Evolutionary conservation across 1,140 invertebrate genomes (phyloP).

Genomic region (Hylyphantes graminicola): DNA sequence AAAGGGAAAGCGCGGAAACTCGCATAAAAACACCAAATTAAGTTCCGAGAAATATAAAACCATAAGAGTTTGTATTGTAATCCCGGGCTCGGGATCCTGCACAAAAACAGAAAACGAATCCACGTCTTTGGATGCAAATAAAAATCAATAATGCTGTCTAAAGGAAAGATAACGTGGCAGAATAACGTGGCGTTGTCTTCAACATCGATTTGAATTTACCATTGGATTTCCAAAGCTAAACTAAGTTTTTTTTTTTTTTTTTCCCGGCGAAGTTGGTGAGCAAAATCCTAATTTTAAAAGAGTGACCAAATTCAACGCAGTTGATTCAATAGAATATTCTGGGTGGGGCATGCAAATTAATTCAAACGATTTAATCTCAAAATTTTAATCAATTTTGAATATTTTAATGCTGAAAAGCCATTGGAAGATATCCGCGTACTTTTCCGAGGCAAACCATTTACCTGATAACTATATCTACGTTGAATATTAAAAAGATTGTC

Average conservation of each 20-base stretch:
- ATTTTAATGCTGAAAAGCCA: conserved; percentile 19
- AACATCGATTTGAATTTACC: too few relatives aligned
- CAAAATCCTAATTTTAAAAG: too few relatives aligned
- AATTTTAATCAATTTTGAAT: neutral
- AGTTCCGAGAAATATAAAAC: conserved; percentile 2
- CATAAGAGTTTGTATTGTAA: conserved; percentile 13
- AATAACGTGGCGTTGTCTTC: too few relatives aligned
- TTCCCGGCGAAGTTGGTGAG: too few relatives aligned
- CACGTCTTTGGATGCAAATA: neutral
- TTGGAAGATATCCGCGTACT: neutral
- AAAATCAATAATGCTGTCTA: conserved; percentile 4
- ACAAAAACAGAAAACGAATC: conserved; percentile 7
- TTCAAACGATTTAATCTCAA: conserved; percentile 11
- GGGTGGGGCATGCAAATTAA: neutral
- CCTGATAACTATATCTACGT: conserved; percentile 3
- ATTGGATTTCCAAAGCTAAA: too few relatives aligned
- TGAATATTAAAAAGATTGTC: conserved; percentile 28
- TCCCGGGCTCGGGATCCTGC: neutral
- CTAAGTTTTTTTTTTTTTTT: too few relatives aligned
- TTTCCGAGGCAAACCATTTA: conserved; percentile 21
- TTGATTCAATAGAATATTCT: neutral
- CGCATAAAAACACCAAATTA: conserved; percentile 26
- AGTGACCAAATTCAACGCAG: too few relatives aligned
- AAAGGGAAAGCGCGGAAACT: neutral
- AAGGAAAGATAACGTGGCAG: too few relatives aligned